Evolutionary conservation across 1,140 invertebrate species (phyloP).

Genomic region (Drosophila teissieri): DNA sequence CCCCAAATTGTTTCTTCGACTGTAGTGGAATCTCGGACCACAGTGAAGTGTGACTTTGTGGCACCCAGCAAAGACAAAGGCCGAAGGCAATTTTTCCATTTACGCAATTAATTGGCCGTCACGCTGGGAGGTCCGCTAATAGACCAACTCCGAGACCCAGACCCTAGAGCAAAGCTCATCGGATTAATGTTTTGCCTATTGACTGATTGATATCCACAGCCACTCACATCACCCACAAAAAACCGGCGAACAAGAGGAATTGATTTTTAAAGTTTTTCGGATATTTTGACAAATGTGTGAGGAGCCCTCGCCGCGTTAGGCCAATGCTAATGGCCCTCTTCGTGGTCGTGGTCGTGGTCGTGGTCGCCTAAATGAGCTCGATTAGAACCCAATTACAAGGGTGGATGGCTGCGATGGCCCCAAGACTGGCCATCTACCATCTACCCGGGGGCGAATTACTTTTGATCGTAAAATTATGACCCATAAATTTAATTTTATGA

Average conservation of each 20-base stretch:
- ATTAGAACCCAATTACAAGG: slow-evolving; percentile 77
- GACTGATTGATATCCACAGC: slow-evolving; percentile 70
- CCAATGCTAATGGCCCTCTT: slow-evolving; percentile 64
- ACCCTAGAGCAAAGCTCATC: slow-evolving; percentile 44
- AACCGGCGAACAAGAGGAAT: slow-evolving; percentile 8
- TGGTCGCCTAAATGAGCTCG: slow-evolving; percentile 51
- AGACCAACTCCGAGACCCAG: slow-evolving; percentile 29
- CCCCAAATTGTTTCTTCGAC: slow-evolving; percentile 28
- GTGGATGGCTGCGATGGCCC: slow-evolving; percentile 30
- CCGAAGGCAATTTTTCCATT: slow-evolving; percentile 80
- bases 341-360: neutral
- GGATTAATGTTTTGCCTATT: slow-evolving; percentile 75
- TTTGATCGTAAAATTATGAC: slow-evolving; percentile 78
- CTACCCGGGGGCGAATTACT: slow-evolving; percentile 13
- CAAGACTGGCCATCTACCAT: slow-evolving; percentile 20
- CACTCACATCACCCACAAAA: slow-evolving; percentile 71
- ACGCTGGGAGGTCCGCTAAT: slow-evolving; percentile 73
- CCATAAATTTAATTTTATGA: slow-evolving; percentile 82
- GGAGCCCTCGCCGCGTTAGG: slow-evolving; percentile 21
- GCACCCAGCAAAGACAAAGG: slow-evolving; percentile 70
- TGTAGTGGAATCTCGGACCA: slow-evolving; percentile 36
- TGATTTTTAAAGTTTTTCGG: slow-evolving; percentile 8
- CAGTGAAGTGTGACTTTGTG: slow-evolving; percentile 73
- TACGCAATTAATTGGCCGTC: slow-evolving; percentile 79
- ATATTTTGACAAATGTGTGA: slow-evolving; percentile 68